Evolutionary conservation across 2,888 invertebrate species (phyloP), one percentile per base, ranked within the genome.

Genomic region (Drosophila gaucha): DNA sequence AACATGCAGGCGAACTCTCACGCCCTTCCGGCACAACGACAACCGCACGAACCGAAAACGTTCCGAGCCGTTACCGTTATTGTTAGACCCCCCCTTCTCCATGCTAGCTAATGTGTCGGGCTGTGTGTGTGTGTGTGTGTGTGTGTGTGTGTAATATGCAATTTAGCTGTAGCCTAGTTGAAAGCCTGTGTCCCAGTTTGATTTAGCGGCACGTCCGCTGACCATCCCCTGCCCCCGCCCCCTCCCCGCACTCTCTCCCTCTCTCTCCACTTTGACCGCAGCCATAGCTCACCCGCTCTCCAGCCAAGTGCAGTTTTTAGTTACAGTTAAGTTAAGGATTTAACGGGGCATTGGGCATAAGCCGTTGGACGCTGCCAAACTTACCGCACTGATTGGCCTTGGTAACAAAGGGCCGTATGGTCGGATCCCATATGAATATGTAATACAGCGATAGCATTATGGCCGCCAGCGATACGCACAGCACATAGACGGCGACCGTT

Each of bases 381-480:
- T 91, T 90, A 92, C 92, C 92, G 72, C 92, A 92, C 80, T 90
- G 91, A 77, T 86, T 88, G 75, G 79, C 86, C 86, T 90, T 91
- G 69, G 90, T 89, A 30, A 89, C 94, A 78, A 90, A 91, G 65
- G 92, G 90, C 57, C 92, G 89, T 68, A 92, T 94, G 43, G 90
- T 90, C 18, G 97, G 97, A 92, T 97, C 96, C 98, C 98, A 98
- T 91, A 98, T 94, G 92, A 98, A 96, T 86, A 97, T 96, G 93
- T 98, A 98, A 93, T 98, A 98, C 51, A 97, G 94, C 12, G 97
- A 97, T 74, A 98, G 94, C 93, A 98, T 96, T 88, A 98, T 97
- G 51, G 98, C 98, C 18, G 97, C 98, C 89, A 98, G 93, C 41
- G 98, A 98, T 82, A 98, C 98, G 91, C 97, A 96, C 92, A 98